phyloP scores from a whole-genome alignment of 2,113 vertebrate species.

The Lynx canadensis region DNA sequence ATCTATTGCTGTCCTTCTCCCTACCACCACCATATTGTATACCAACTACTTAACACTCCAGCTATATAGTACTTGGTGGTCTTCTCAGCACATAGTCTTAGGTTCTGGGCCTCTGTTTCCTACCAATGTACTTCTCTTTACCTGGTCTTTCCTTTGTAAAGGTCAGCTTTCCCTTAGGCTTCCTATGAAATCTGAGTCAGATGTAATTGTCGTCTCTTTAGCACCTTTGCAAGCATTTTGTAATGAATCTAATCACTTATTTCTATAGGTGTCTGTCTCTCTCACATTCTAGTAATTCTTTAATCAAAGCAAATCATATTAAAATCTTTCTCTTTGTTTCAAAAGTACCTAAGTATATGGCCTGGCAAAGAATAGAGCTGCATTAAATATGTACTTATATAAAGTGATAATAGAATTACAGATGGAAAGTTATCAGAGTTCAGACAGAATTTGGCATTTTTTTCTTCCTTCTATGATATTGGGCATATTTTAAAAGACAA shows the following conservation, averaged over 20 bases:
- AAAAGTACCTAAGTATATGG: background rate
- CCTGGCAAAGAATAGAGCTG: background rate
- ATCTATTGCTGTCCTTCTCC: background rate
- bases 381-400: background rate
- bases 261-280: background rate
- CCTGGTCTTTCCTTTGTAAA: background rate
- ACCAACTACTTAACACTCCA: background rate
- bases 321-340: background rate
- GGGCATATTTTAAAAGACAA: background rate
- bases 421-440: background rate
- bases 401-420: background rate
- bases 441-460: background rate
- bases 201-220: background rate
- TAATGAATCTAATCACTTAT: background rate
- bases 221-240: background rate
- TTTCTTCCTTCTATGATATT: background rate
- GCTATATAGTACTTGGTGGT: background rate
- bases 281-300: background rate
- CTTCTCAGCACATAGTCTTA: background rate
- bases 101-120: background rate
- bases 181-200: background rate
- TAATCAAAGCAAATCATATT: background rate
- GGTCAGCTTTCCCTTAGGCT: background rate
- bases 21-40: background rate
- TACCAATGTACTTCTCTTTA: background rate